Conservation (phyloP, 2,888 invertebrate genomes). For the Campaea margaritaria region DNA sequence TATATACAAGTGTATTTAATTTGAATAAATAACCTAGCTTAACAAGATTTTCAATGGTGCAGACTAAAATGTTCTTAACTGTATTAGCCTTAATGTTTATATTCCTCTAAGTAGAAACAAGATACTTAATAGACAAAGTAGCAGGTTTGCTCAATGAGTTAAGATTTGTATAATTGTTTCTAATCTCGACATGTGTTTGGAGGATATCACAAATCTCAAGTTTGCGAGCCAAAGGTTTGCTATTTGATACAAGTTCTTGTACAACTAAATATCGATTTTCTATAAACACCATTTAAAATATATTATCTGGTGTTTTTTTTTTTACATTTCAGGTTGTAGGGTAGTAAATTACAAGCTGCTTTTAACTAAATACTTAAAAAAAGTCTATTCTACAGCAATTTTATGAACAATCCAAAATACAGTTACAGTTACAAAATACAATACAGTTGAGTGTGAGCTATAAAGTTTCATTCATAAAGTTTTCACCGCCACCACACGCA, state of each 20-base stretch:
- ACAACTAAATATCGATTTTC: constrained; percentile 16
- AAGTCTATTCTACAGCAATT: too few relatives aligned
- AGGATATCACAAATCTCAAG: constrained; percentile 27
- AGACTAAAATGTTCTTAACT: constrained; percentile 4
- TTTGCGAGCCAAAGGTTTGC: constrained; percentile 16
- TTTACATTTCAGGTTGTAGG: background rate
- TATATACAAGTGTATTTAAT: constrained; percentile 20
- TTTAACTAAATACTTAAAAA: too few relatives aligned
- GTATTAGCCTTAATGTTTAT: background rate
- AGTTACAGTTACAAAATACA: background rate
- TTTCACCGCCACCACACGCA: constrained; percentile 46
- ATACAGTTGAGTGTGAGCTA: background rate
- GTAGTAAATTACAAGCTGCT: background rate
- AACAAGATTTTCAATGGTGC: background rate
- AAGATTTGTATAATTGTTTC: constrained; percentile 31
- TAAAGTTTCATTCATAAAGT: constrained; percentile 5
- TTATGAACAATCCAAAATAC: too few relatives aligned
- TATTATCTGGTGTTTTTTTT: constrained; percentile 12
- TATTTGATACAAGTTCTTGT: constrained; percentile 20
- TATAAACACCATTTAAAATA: constrained; percentile 1
- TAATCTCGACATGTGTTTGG: constrained; percentile 32
- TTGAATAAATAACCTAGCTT: constrained; percentile 12
- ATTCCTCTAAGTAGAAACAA: constrained; percentile 2
- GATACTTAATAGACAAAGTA: constrained; percentile 9
- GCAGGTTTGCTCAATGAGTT: constrained; percentile 1